Evolutionary conservation across 2,888 invertebrate species (phyloP), one percentile per base, ranked within the genome.

Genomic region (Eremobia ochroleuca): DNA sequence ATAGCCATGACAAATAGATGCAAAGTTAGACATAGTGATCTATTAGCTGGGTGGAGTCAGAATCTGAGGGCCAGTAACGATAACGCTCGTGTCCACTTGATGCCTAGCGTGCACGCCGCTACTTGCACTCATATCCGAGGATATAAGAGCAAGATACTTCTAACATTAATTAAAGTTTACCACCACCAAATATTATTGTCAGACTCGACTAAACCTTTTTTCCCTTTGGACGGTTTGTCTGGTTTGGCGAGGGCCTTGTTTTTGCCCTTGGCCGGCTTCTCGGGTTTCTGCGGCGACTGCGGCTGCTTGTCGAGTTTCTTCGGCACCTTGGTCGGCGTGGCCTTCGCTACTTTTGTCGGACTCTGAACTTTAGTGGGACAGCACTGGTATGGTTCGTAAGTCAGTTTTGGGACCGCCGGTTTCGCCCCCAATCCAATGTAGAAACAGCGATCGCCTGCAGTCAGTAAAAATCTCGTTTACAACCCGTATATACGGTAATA

Each of bases 391-490:
- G 98, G 98, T 98, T 98, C 98, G 97, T 98, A 98, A 97, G 98
- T 97, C 97, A 97, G 97, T 97, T 97, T 97, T 96, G 98, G 98
- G 96, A 98, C 97, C 94, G 97, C 97, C 96, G 97, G 97, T 97
- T 98, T 98, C 97, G 98, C 98, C 97, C 98, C 98, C 98, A 99
- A 98, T 97, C 98, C 99, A 97, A 99, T 98, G 98, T 98, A 98
- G 98, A 99, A 98, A 98, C 99, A 99, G 98, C 98, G 98, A 98
- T 98, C 98, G 98, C 98, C 99, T 99, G 98, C 98, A 98, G 98
- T 97, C 98, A 98, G 98, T 98, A 98, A 98, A 98, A 98, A 98
- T 98, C 97, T 97, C 93, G 92, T 98, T 97, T 97, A 97, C 96
- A 96, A 96, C 93, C 96, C 95, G 95, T 93, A 95, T 92, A 94